Conservation (phyloP, 2,113 vertebrate species). For the Heliornis fulica region DNA sequence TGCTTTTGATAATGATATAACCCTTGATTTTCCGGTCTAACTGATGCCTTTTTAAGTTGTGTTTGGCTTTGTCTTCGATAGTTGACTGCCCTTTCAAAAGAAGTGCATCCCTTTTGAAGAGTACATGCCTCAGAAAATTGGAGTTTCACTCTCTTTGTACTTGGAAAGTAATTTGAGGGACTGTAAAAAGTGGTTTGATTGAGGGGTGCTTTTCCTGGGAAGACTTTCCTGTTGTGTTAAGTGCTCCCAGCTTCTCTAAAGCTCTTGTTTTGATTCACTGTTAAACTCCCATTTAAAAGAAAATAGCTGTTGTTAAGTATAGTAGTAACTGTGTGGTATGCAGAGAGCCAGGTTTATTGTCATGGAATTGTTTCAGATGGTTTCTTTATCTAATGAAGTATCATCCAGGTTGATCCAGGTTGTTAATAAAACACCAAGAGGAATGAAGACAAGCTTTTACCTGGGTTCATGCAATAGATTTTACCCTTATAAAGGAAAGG, state of each 20-base stretch:
- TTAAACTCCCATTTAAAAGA: neutral
- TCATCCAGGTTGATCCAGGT: rapidly evolving
- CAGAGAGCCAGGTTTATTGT: neutral
- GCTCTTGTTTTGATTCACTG: neutral
- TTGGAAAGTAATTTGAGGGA: neutral
- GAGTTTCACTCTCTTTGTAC: neutral
- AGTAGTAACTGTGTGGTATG: neutral
- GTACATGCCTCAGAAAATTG: neutral
- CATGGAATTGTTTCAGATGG: neutral
- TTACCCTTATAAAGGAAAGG: neutral
- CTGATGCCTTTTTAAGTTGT: neutral
- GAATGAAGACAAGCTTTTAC: neutral
- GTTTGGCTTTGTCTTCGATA: neutral
- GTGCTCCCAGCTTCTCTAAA: neutral
- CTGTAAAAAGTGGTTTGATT: neutral
- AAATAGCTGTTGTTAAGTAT: neutral
- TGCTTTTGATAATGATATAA: neutral
- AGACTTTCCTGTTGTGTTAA: neutral
- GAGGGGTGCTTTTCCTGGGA: neutral
- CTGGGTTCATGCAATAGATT: neutral
- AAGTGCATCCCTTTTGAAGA: neutral
- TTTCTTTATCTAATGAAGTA: neutral
- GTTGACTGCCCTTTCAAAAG: neutral
- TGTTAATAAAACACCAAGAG: neutral
- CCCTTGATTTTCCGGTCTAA: neutral